These are phyloP conservation scores for Dromiciops gliroides DNA, from an alignment of 2,113 vertebrate species.

Conservation along the genomic window DNA sequence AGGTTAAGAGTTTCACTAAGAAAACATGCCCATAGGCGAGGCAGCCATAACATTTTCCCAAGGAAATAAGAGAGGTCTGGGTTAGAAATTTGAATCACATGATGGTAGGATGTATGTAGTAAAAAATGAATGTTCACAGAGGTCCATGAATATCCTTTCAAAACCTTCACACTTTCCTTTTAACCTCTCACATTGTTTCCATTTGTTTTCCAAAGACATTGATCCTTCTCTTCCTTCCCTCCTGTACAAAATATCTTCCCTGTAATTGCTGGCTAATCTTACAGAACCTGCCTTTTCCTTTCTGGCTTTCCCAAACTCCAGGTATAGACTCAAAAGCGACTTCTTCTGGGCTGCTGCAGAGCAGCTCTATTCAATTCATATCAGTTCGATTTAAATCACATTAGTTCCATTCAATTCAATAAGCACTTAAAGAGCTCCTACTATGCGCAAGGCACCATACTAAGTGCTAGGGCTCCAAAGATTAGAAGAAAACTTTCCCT, in stretches of 20 bases:
- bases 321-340: neutral
- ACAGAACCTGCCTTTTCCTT: neutral
- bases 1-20: constrained; percentile 62
- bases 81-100: constrained; percentile 59
- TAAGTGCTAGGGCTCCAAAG: neutral
- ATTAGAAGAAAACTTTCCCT: neutral
- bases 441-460: too few relatives aligned
- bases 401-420: too few relatives aligned
- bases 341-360: neutral
- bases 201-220: constrained; percentile 14
- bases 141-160: constrained; percentile 7
- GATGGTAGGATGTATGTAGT: neutral
- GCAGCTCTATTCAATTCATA: neutral
- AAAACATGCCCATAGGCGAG: constrained; percentile 70
- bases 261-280: neutral
- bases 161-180: neutral
- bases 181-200: constrained; percentile 20
- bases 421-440: too few relatives aligned
- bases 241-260: neutral
- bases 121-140: neutral
- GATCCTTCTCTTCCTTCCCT: neutral
- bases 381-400: neutral
- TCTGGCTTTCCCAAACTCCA: neutral
- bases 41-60: constrained; percentile 71
- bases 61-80: constrained; percentile 34